Evolutionary conservation across 2,113 vertebrate species (phyloP), one percentile per base, ranked within the genome.

Genomic region (Atractosteus spatula): DNA sequence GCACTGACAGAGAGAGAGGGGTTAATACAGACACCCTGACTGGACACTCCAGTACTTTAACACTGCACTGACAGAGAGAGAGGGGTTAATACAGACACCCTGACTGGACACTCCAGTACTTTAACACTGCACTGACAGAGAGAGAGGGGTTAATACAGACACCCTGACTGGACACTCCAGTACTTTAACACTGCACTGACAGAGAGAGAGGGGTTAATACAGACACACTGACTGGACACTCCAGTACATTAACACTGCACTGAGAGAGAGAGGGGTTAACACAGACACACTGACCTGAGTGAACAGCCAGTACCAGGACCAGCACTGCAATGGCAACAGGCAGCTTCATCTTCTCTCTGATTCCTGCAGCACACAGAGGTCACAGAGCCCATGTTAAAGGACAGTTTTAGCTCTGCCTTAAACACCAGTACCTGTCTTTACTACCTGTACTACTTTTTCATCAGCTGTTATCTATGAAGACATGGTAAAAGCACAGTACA

Each of bases 101-200:
- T 29, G 17, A 29, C 17, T 29, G 17, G 17, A 29, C 17, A 29
- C 17, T 29, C 17, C 17, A 29, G 17, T 29, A 29, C 17, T 1
- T 29, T 0, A 29, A 29, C 17, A 29, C 17, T 29, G 17, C 17
- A 29, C 17, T 29, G 17, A n/a, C n/a, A 8, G 1, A 68, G 41
- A 11, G 11, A 16, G 4, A 42, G n/a, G 17, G 7, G 1, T 16
- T 55, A 11, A 45, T 5, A 51, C 0, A 11, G 12, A 41, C 1
- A 12, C 3, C 4, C 74, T 69, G 66, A 93, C 92, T 84, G 83
- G 41, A 86, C 88, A 7, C 17, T 85, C 79, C 12, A 93, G 76
- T 51, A 88, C 90, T 93, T 61, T 70, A 93, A 62, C 75, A 91
- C 81, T 0, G 88, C 87, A 42, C 88, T 61, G 12, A 89, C 87